Evolutionary conservation across 2,113 vertebrate genomes (phyloP), one percentile per base, ranked within the genome.

Genomic region (Nipponia nippon): DNA sequence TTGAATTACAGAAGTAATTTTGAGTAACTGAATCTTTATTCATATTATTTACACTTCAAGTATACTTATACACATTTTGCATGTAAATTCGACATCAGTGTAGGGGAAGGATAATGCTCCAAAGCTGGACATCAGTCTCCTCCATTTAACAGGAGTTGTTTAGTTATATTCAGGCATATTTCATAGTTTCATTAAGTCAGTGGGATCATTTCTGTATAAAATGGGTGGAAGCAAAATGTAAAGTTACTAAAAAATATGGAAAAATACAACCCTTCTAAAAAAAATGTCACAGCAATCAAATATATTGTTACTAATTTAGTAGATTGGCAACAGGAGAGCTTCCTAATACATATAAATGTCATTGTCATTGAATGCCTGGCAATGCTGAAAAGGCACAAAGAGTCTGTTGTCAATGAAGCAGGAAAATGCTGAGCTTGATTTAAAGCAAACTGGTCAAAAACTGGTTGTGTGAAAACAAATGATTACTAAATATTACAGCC

Each of bases 371-470:
- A 88, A 73, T n/a, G 36, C 40, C 26, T 79, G 40, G 29, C 13
- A 71, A 34, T 89, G 69, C 27, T 82, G 63, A 82, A 87, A 88
- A 96, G 20, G 65, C 50, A 95, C 76, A 94, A 96, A 65, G 34
- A 73, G 49, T 19, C 38, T 86, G 16, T 61, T 95, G 42, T 72
- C 59, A 94, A 56, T 44, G 72, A 95, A 90, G 65, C 26, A 75
- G 59, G 47, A 62, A 82, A 91, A 79, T 53, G 10, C 6, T 7
- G 2, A 81, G 47, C 36, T 86, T 79, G 32, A 81, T 93, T 91
- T 89, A 79, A 95, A 77, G 29, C 47, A 61, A 95, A 63, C 52
- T 82, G 66, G 36, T 88, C 10, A 46, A 95, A 92, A 96, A 40
- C 5, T 27, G 15, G 30, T 84, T 73, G 27, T n/a, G 15, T 55